Percentiles rank a stretch among this genome's conserved stretches.
These are phyloP conservation scores for Amiota communis DNA, from an alignment of 2,888 invertebrate species.

Conservation along the genomic window DNA sequence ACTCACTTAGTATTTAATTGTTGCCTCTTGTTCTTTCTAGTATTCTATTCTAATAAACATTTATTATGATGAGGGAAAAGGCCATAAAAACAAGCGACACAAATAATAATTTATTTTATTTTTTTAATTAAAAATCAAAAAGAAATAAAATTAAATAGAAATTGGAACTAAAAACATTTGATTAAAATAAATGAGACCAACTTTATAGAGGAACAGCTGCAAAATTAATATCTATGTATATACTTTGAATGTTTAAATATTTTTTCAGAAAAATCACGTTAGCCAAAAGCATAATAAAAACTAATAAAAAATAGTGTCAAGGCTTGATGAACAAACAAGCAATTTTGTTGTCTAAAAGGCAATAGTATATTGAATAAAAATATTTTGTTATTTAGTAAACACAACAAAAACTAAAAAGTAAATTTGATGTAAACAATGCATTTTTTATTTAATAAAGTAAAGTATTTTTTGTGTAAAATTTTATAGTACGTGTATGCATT, in stretches of 20 bases:
- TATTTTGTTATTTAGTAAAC: slow-evolving; percentile 56
- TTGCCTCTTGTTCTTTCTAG: too few relatives aligned
- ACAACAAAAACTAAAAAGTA: slow-evolving; percentile 36
- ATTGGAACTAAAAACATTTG: slow-evolving; percentile 34
- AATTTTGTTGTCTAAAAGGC: neutral
- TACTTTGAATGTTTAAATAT: too few relatives aligned
- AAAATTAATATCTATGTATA: too few relatives aligned
- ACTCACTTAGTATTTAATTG: too few relatives aligned
- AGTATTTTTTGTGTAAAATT: neutral
- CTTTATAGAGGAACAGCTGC: too few relatives aligned
- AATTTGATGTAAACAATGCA: slow-evolving; percentile 29
- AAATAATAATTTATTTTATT: neutral
- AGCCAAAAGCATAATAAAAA: slow-evolving; percentile 30
- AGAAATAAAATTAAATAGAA: slow-evolving; percentile 32
- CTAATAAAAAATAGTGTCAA: slow-evolving; percentile 57
- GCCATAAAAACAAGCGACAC: slow-evolving; percentile 1
- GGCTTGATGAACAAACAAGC: slow-evolving; percentile 55
- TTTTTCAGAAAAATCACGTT: neutral
- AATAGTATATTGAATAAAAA: slow-evolving; percentile 22
- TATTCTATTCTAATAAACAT: slow-evolving; percentile 1
- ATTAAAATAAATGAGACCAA: slow-evolving; percentile 19
- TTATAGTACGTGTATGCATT: neutral
- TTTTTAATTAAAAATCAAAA: neutral
- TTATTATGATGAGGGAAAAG: slow-evolving; percentile 16
- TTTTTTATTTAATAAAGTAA: slow-evolving; percentile 24